Evolutionary conservation across 2,888 invertebrate species (phyloP), one percentile per base, ranked within the genome.

Genomic region (Ochropleura plecta): DNA sequence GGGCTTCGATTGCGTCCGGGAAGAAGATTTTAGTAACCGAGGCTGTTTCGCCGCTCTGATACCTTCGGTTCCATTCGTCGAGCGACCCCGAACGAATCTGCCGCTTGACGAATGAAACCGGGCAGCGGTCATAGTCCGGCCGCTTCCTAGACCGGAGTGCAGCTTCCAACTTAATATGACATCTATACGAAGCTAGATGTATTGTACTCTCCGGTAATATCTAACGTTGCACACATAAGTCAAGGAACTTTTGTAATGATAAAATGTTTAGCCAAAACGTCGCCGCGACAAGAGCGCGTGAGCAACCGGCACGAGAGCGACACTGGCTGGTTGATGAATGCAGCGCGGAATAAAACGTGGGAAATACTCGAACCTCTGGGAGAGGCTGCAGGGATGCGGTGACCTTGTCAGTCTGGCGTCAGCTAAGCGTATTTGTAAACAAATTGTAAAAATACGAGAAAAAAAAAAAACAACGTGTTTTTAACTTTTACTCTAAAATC

Each of bases 191-290:
- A n/a, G 53, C 9, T 53, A n/a, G 5, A 10, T 10, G 5, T 53
- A 53, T 53, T 53, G 18, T 12, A 10, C 6, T 48, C 48, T 49
- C 53, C n/a, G 53, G 53, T n/a, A 10, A 10, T 53, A n/a, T 53
- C n/a, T 53, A 53, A 53, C 53, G 6, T 16, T 53, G n/a, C 53
- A 44, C n/a, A 14, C 14, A 42, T 42, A 44, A 67, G 16, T 20
- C 53, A 16, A 53, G 51, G 12, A n/a, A 42, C n/a, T 55, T 55
- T 55, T n/a, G 16, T 46, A 30, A 70, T 42, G 30, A 64, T 70
- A 55, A n/a, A 64, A 30, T 0, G 44, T 46, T 40, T 20, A 8
- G 42, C 12, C 71, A 12, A 20, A n/a, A 46, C 9, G 64, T 55
- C 10, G 48, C n/a, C 16, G 14, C 42, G 30, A 8, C 44, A 30